Evolutionary conservation across 2,113 vertebrate genomes (phyloP).

Genomic region (Odocoileus hemionus): DNA sequence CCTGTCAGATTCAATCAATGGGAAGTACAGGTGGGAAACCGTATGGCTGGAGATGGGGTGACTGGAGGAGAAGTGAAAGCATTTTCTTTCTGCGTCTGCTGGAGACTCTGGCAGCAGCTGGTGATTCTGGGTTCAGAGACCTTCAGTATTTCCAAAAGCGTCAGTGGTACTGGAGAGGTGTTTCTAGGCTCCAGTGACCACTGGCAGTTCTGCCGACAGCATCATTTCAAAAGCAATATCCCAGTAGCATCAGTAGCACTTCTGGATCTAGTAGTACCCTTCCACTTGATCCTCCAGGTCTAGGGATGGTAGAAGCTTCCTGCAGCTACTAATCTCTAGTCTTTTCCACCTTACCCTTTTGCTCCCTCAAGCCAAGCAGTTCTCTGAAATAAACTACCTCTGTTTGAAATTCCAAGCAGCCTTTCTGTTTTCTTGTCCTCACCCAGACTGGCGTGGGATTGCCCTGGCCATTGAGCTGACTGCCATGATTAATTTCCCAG

Average conservation of each 20-base stretch:
- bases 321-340: not conserved
- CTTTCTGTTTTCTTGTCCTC: not conserved
- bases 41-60: not conserved
- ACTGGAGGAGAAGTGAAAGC: not conserved
- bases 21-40: not conserved
- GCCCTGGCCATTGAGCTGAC: not conserved
- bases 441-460: not conserved
- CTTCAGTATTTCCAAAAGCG: not conserved
- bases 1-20: not conserved
- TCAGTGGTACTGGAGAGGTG: not conserved
- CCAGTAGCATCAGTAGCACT: not conserved
- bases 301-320: not conserved
- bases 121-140: not conserved
- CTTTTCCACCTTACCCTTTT: not conserved
- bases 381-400: not conserved
- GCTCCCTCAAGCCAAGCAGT: not conserved
- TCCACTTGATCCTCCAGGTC: not conserved
- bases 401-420: not conserved
- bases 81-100: not conserved
- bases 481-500: not conserved
- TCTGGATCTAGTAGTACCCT: not conserved
- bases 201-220: not conserved
- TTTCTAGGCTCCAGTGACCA: not conserved
- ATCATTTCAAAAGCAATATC: not conserved
- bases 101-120: not conserved